Evolutionary conservation across 2,797 vertebrate genomes (phyloP), one percentile per base, ranked within the genome.

Genomic region (Philypnodon macrostomus): DNA sequence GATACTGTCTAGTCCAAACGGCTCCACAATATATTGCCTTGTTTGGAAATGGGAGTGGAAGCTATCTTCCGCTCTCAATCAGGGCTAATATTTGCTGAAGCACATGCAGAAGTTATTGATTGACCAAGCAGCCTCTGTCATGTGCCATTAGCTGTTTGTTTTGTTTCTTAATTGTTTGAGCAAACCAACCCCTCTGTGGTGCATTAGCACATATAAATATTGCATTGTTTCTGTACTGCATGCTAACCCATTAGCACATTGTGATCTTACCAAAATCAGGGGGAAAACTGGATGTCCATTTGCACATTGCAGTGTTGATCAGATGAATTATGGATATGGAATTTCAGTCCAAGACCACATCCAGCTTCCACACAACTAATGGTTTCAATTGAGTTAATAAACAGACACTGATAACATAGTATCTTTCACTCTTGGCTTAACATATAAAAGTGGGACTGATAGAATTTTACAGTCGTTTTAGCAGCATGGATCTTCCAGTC

Each of bases 371-470:
- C 19, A 39, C 19, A 27, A 49, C 1, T 42, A 42, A 39, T 24
- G 46, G 34, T 18, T 70, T 45, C 42, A 49, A 55, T 23, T 53
- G 39, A 35, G 41, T 36, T 50, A 7, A 39, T 74, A 63, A 73
- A 40, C 54, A 53, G 71, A 7, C 37, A 32, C 16, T 47, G 39
- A 47, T 1, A 30, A 37, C 14, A 0, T 31, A 29, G 16, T 11
- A 4, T 14, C 24, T 27, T 41, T 42, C n/a, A 26, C 12, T 49
- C 1, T 13, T 24, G 9, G 2, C 27, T 29, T 29, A 11, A 11
- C 27, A 29, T 29, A n/a, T 10, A 29, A 29, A 29, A 29, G 9
- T 4, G 27, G 27, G 9, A n/a, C n/a, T n/a, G n/a, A n/a, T n/a
- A n/a, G n/a, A n/a, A n/a, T n/a, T n/a, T n/a, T 45, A 40, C 11